These are phyloP conservation scores for Orchesellides sinensis DNA, from an alignment of 2,888 invertebrate species.

Conservation along the genomic window DNA sequence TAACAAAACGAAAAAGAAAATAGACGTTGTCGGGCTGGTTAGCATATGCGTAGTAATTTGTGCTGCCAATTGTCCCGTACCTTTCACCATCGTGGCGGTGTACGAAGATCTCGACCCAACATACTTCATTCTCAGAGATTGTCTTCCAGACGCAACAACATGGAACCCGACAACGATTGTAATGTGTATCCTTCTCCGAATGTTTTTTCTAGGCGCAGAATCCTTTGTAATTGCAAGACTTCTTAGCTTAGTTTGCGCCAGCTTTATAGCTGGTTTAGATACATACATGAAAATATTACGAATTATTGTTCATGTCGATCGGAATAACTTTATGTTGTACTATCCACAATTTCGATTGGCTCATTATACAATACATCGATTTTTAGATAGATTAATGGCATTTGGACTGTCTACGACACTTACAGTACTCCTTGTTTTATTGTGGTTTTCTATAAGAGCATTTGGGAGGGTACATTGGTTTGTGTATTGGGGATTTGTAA, in stretches of 20 bases:
- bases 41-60: not conserved
- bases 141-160: not conserved
- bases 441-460: conserved; percentile 20
- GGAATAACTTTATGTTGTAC: not conserved
- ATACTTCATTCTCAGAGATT: conserved; percentile 21
- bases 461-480: conserved; percentile 25
- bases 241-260: conserved; percentile 8
- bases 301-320: conserved; percentile 10
- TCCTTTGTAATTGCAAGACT: conserved; percentile 17
- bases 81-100: conserved; percentile 4
- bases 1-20: not conserved
- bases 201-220: not conserved
- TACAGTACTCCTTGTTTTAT: conserved; percentile 3
- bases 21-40: conserved; percentile 23
- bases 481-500: conserved; percentile 1
- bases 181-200: not conserved
- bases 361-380: conserved; percentile 14
- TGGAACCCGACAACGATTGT: conserved; percentile 6
- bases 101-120: conserved; percentile 27
- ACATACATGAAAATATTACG: conserved; percentile 16
- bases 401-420: not conserved
- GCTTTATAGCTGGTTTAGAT: conserved; percentile 31
- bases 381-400: conserved; percentile 12
- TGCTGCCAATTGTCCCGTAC: not conserved
- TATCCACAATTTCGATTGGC: conserved; percentile 16